Percentiles rank a stretch among this genome's conserved stretches.
Conservation (phyloP, 2,797 vertebrate genomes). For the Xyrichtys novacula region DNA sequence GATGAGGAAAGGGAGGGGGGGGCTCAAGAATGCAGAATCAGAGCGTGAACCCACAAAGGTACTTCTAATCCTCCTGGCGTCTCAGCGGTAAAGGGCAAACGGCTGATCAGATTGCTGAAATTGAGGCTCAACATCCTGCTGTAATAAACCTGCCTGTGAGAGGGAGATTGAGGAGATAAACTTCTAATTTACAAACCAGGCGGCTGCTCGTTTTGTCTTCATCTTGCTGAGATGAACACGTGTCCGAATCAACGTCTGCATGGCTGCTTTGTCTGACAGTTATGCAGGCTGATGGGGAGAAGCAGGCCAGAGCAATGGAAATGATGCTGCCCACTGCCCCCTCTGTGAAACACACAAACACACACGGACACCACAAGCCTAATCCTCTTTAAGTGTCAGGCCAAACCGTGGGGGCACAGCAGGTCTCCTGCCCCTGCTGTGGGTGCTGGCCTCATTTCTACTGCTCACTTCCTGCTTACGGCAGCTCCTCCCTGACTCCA, state of each 20-base stretch:
- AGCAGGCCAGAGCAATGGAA: slow-evolving; percentile 43
- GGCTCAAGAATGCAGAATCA: slow-evolving; percentile 67
- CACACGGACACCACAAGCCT: slow-evolving; percentile 49
- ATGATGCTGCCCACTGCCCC: slow-evolving; percentile 19
- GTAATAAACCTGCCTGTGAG: slow-evolving; percentile 67
- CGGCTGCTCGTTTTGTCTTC: slow-evolving; percentile 51
- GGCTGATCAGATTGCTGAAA: slow-evolving; percentile 78
- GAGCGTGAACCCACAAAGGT: slow-evolving; percentile 66
- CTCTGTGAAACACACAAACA: slow-evolving; percentile 26
- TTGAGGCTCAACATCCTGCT: slow-evolving; percentile 58
- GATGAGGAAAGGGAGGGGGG: slow-evolving; percentile 27
- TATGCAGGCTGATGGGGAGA: slow-evolving; percentile 30
- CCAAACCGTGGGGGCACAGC: slow-evolving; percentile 62
- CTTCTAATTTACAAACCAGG: slow-evolving; percentile 53
- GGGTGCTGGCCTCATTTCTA: slow-evolving; percentile 67
- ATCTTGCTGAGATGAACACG: slow-evolving; percentile 17
- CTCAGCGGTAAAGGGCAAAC: slow-evolving; percentile 72
- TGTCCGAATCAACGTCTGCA: slow-evolving; percentile 28
- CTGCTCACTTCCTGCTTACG: slow-evolving; percentile 68
- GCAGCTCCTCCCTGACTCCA: slow-evolving; percentile 33
- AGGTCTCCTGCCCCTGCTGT: slow-evolving; percentile 62
- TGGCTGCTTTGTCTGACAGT: slow-evolving; percentile 47
- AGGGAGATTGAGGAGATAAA: slow-evolving; percentile 58
- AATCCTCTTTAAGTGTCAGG: slow-evolving; percentile 77
- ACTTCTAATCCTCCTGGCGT: slow-evolving; percentile 68